Percentiles rank a stretch among this genome's conserved stretches.
phyloP scores from a whole-genome alignment of 2,888 invertebrate species.

The Emmelina monodactyla region DNA sequence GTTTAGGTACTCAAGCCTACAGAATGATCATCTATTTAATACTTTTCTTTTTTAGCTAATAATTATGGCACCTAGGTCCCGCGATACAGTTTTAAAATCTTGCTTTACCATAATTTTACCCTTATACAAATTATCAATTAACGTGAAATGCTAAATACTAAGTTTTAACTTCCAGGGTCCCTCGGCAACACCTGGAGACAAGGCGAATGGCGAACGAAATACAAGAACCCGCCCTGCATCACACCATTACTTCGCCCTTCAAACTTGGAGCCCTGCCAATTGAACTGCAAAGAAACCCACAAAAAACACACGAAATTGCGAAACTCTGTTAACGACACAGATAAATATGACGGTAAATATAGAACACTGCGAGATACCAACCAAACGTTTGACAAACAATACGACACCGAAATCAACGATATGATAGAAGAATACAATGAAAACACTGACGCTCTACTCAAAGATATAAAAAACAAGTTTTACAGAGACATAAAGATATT shows the following conservation, averaged over 20 bases:
- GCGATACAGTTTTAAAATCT: too few relatives aligned
- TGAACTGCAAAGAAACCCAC: slow-evolving; percentile 13
- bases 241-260: slow-evolving; percentile 31
- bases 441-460: slow-evolving; percentile 15
- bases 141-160: too few relatives aligned
- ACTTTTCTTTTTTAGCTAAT: too few relatives aligned
- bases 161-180: slow-evolving; percentile 59
- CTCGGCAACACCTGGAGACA: slow-evolving; percentile 85
- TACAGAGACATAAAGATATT: slow-evolving; percentile 25
- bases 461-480: slow-evolving; percentile 27
- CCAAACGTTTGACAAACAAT: slow-evolving; percentile 13
- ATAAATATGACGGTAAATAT: too few relatives aligned
- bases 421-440: slow-evolving; percentile 6
- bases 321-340: slow-evolving; percentile 7
- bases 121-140: too few relatives aligned
- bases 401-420: slow-evolving; percentile 12
- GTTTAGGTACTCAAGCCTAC: too few relatives aligned
- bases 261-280: slow-evolving; percentile 23
- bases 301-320: slow-evolving; percentile 8
- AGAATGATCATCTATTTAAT: too few relatives aligned
- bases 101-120: too few relatives aligned
- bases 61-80: too few relatives aligned
- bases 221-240: slow-evolving; percentile 35
- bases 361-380: slow-evolving; percentile 5
- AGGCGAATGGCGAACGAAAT: slow-evolving; percentile 69